Evolutionary conservation across 2,113 vertebrate species (phyloP).

Genomic region (Pituophis catenifer): DNA sequence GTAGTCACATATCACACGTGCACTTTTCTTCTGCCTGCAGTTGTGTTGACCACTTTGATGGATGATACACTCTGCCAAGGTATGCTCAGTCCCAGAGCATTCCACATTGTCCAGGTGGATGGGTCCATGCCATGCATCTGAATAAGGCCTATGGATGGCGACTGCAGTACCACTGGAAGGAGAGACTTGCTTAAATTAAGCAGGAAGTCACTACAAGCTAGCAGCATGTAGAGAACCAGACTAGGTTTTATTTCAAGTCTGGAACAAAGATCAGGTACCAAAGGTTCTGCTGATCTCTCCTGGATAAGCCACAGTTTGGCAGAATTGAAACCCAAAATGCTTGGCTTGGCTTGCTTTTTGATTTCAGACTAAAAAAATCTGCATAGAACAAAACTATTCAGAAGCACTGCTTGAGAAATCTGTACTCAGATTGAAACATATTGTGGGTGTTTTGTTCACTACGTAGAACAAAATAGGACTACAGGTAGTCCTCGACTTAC

Average conservation of each 20-base stretch:
- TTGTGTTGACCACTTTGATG: conserved; percentile 69
- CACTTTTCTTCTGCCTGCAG: conserved; percentile 79
- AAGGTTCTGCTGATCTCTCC: neutral
- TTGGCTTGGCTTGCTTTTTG: neutral
- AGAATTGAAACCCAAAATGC: neutral
- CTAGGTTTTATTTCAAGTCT: neutral
- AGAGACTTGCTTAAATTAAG: conserved; percentile 20
- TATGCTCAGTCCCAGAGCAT: conserved; percentile 81
- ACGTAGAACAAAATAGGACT: neutral
- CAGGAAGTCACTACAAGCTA: neutral
- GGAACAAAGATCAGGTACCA: neutral
- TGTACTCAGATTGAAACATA: neutral
- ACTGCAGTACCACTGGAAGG: conserved; percentile 77
- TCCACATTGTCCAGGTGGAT: conserved; percentile 81
- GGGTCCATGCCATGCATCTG: conserved; percentile 79
- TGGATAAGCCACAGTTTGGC: neutral
- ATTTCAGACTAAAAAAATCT: neutral
- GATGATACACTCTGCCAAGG: conserved; percentile 74
- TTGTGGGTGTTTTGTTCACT: neutral
- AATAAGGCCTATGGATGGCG: conserved; percentile 76
- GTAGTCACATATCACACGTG: conserved; percentile 81
- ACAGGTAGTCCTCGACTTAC: no score
- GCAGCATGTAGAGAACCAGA: neutral
- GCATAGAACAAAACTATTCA: neutral
- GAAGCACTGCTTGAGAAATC: neutral